Base-by-base conservation (phyloP, 1,140 invertebrate species). In the Heliothis virescens region DNA sequence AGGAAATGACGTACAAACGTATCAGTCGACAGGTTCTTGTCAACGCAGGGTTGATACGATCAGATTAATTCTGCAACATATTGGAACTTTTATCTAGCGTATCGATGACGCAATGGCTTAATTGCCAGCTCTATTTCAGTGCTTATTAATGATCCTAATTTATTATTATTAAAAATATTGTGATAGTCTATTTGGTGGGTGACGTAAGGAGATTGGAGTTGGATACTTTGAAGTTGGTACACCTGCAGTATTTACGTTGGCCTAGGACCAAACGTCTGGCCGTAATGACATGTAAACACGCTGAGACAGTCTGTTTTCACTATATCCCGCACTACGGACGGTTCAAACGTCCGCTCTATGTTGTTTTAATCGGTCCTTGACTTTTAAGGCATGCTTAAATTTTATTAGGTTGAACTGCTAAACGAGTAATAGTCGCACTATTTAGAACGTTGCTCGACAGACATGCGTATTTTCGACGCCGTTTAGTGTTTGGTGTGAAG, bases 171-270 rank as follows among this genome's bases (percentile, higher is more conserved):
- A 48, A 47, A 65, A 65, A 47, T 65, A 65, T 47, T 69, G 47
- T 69, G 47, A 52, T 52, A 26, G 26, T 69, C 47, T 69, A 69
- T 21, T 71, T 18, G 59, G 65, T 48, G 9, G 18, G 13, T 71
- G 67, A 71, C 67, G 67, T 16, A 53, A 29, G 16, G 41, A 11
- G 47, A 26, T 50, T 47, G 63, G 11, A 18, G 48, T 41, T 71
- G 48, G 47, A 79, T 52, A 62, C 72, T 62, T 81, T 82, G 72
- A 79, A 34, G 77, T 82, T 11, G 53, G n/a, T 57, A 48, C 52
- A 79, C 59, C 60, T 69, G 60, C 18, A 26, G 57, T 81, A 55
- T 81, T 83, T 81, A 78, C 55, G 26, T 83, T 83, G 71, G 79
- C 60, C 48, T 52, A n/a, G 18, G 34, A 78, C 63, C 67, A 81